phyloP scores from a whole-genome alignment of 2,113 vertebrate genomes.

The Lutjanus erythropterus region DNA sequence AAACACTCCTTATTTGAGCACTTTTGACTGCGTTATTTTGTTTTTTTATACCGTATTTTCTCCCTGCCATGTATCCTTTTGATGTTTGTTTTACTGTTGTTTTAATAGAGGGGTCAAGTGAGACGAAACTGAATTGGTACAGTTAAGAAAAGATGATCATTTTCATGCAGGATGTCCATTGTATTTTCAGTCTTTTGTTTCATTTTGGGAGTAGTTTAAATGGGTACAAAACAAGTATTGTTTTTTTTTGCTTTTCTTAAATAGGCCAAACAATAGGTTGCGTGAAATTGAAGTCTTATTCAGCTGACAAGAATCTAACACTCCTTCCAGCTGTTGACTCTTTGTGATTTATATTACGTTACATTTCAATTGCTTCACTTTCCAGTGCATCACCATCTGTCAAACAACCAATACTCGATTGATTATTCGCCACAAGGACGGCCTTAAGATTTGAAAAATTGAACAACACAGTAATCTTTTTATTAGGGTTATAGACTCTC shows the following conservation, averaged over 20 bases:
- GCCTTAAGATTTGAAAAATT: slow-evolving; percentile 39
- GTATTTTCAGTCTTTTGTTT: slow-evolving; percentile 24
- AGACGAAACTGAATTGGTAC: slow-evolving; percentile 60
- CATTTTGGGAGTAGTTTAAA: slow-evolving; percentile 36
- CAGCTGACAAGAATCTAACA: slow-evolving; percentile 23
- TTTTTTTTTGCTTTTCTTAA: slow-evolving; percentile 3
- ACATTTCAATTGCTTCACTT: slow-evolving; percentile 26
- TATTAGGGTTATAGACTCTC: not conserved
- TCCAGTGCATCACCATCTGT: slow-evolving; percentile 12
- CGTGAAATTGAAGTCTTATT: slow-evolving; percentile 40
- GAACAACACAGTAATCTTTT: not conserved
- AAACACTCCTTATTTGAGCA: slow-evolving; percentile 83
- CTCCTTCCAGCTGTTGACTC: slow-evolving; percentile 28
- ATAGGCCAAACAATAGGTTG: slow-evolving; percentile 21
- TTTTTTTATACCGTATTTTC: slow-evolving; percentile 80
- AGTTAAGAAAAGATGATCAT: slow-evolving; percentile 26
- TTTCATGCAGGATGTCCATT: slow-evolving; percentile 35
- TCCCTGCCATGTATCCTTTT: slow-evolving; percentile 71
- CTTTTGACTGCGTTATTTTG: slow-evolving; percentile 82
- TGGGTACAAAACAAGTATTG: slow-evolving; percentile 36
- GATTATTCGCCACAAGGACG: slow-evolving; percentile 7
- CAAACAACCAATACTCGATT: slow-evolving; percentile 9
- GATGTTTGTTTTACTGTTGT: slow-evolving; percentile 67
- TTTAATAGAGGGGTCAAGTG: slow-evolving; percentile 67
- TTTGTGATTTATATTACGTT: slow-evolving; percentile 22